Base-by-base conservation (phyloP, 2,113 vertebrate genomes). In the Elaphurus davidianus region DNA sequence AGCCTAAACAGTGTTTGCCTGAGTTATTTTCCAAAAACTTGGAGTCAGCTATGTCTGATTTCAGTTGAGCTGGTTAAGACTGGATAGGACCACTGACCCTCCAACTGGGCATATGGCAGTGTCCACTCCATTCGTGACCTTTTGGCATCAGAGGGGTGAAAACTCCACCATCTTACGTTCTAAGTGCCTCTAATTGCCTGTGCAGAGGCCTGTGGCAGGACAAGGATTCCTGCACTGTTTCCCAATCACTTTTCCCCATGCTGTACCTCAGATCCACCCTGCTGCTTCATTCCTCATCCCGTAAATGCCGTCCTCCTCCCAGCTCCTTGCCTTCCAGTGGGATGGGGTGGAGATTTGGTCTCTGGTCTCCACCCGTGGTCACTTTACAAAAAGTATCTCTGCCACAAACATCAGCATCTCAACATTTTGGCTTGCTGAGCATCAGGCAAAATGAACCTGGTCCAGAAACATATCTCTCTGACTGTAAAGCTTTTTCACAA, bases 291-390 rank as follows among this genome's bases (percentile, higher is more conserved):
- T 36, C 81, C 12, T 55, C 52, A 9, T 16, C 21, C 33, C 13
- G 27, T 83, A 36, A 55, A 83, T 83, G n/a, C 6, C 1, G 0
- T 17, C 78, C 78, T 50, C 28, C 78, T 47, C 9, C 50, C 19
- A 36, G 12, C 21, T 23, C 21, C 12, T 27, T 83, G 81, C 21
- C 3, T 55, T 55, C 21, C 12, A 13, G 47, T 6, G 47, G 47
- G 19, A n/a, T 1, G 50, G 1, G 50, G 16, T 55, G 7, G 21
- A 55, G 12, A 2, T 25, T 36, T 83, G 6, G 36, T 55, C 52
- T 36, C 3, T 55, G 33, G 47, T 81, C 78, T 21, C 30, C 5
- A n/a, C 30, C 3, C 3, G 0, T 52, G 45, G 30, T 54, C 17
- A 13, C 50, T 52, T 54, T n/a, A 12, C 50, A 36, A 25, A 54